These are phyloP conservation scores for Sciurus vulgaris DNA, from an alignment of 2,797 vertebrate species.

Conservation along the genomic window DNA sequence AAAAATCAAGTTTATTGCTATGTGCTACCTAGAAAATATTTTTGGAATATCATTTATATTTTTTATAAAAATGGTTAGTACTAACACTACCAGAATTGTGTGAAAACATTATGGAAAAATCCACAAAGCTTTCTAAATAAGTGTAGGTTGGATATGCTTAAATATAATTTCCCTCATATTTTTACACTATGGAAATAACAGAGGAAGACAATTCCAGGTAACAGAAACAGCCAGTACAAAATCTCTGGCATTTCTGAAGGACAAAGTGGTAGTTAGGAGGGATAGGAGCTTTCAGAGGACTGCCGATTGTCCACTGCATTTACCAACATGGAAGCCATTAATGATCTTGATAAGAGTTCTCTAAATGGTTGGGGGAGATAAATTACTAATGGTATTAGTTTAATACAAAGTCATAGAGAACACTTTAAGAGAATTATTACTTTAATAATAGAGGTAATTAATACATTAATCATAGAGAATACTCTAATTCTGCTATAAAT, in stretches of 20 bases:
- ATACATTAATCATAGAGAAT: neutral
- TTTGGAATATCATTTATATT: neutral
- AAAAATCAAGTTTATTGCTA: neutral
- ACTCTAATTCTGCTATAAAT: neutral
- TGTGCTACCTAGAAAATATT: neutral
- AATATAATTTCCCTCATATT: neutral
- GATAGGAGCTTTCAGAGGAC: neutral
- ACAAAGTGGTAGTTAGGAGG: neutral
- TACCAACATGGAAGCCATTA: neutral
- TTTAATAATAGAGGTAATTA: too few relatives aligned
- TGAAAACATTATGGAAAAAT: neutral
- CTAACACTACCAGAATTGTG: neutral
- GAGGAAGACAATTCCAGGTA: neutral
- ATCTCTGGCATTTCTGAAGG: neutral
- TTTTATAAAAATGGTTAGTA: neutral
- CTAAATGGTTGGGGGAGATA: neutral
- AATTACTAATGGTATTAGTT: neutral
- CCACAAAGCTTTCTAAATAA: neutral
- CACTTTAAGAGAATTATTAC: too few relatives aligned
- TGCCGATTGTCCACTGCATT: neutral
- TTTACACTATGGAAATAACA: neutral
- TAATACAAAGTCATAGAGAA: neutral
- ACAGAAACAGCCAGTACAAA: neutral
- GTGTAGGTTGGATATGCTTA: neutral
- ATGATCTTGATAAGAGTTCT: neutral